Conservation (phyloP, 1,140 invertebrate genomes). For the Stratiolaelaps scimitus region DNA sequence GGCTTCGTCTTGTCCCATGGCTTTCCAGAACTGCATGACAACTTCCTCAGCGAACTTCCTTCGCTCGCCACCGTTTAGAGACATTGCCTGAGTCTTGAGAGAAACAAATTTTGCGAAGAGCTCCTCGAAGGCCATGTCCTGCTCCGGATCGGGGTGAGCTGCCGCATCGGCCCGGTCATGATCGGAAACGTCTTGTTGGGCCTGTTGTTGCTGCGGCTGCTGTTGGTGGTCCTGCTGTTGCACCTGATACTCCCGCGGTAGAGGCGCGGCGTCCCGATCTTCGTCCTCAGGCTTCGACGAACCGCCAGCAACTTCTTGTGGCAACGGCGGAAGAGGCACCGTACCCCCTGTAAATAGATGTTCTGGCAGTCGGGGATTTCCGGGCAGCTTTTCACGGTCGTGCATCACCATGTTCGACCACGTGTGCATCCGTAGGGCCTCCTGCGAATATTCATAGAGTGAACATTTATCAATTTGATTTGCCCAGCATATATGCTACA, state of each 20-base stretch:
- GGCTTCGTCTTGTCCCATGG: slow-evolving; percentile 16
- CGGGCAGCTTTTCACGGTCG: too few relatives aligned
- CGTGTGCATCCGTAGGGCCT: slow-evolving; percentile 22
- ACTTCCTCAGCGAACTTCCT: slow-evolving; percentile 20
- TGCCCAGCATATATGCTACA: too few relatives aligned
- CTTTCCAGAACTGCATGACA: slow-evolving; percentile 18
- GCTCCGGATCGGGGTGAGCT: not conserved
- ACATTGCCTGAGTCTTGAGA: not conserved
- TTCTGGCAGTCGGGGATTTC: too few relatives aligned
- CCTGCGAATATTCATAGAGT: not conserved
- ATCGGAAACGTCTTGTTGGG: too few relatives aligned
- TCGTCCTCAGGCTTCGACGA: not conserved
- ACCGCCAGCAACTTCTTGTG: too few relatives aligned
- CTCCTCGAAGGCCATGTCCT: not conserved
- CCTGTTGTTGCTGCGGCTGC: too few relatives aligned
- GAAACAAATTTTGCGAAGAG: slow-evolving; percentile 7
- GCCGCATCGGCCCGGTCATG: not conserved
- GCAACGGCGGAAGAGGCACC: too few relatives aligned
- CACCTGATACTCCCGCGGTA: too few relatives aligned
- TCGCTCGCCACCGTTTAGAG: not conserved
- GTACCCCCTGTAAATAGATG: too few relatives aligned
- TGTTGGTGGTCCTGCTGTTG: too few relatives aligned
- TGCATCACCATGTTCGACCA: not conserved
- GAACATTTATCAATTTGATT: too few relatives aligned
- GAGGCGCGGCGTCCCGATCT: not conserved